Percentiles rank a stretch among this genome's conserved stretches.
Evolutionary conservation across 2,113 vertebrate genomes (phyloP).

Genomic region (Cinclus mexicanus): DNA sequence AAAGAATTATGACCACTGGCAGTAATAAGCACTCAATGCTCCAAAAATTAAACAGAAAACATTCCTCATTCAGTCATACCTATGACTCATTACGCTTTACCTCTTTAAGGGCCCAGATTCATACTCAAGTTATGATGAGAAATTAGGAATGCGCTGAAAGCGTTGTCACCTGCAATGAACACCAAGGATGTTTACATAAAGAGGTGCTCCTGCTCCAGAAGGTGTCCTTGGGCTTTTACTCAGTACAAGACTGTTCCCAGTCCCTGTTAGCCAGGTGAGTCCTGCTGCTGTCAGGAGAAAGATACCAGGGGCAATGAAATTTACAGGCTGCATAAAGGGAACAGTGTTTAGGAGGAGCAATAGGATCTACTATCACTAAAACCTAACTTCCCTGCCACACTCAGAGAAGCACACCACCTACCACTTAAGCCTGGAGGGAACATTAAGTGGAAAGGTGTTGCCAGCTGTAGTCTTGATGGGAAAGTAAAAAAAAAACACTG

Average conservation of each 20-base stretch:
- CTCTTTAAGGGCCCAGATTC: not conserved
- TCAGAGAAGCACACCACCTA: not conserved
- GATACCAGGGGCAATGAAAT: not conserved
- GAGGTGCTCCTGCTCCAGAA: not conserved
- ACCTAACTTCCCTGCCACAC: not conserved
- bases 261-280: not conserved
- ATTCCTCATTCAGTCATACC: not conserved
- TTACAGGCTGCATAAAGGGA: not conserved
- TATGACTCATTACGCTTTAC: not conserved
- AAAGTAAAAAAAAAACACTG: not conserved
- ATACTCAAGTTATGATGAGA: not conserved
- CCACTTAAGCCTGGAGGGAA: not conserved
- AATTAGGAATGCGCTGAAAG: constrained; percentile 1
- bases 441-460: not conserved
- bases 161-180: not conserved
- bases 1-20: not conserved
- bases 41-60: not conserved
- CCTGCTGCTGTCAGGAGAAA: not conserved
- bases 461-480: not conserved
- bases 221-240: not conserved
- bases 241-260: not conserved
- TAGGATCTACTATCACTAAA: not conserved
- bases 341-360: not conserved
- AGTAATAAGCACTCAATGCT: not conserved
- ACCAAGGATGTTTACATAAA: not conserved